Base-by-base conservation (phyloP, 2,797 vertebrate genomes). In the Parauchenoglanis ngamensis region DNA sequence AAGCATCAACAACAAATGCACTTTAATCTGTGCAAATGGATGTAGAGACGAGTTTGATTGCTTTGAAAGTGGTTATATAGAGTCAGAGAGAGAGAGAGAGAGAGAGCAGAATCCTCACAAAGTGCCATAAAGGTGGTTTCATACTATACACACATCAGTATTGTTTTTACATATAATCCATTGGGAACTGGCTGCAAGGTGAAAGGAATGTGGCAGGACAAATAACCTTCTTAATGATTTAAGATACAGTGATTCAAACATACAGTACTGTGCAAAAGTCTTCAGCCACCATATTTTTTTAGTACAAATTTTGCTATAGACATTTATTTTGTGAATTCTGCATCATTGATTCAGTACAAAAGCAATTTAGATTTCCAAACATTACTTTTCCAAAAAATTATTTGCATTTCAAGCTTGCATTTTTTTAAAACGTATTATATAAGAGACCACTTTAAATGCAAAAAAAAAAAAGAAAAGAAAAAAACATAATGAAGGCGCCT, bases 41-140 rank as follows among this genome's bases (percentile, higher is more conserved):
- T 52, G 15, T 40, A 54, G 76, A 31, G 76, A 31, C 8, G 83
- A 35, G 44, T 82, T 80, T 56, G 68, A 85, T n/a, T 85, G 87
- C 57, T 88, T 81, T 85, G 21, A 81, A 81, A 81, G 67, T 12
- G n/a, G 40, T 49, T 59, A 79, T 79, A 72, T 4, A 84, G 49
- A 49, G 49, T 7, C 2, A 49, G 49, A 59, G 31, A 59, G 28
- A 59, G 31, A 59, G 28, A 59, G 75, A 77, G 54, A 15, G 2
- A 49, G 28, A 15, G 28, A 19, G 31, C 12, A 59, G 73, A 84
- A 57, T 57, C 28, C 19, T 1, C 19, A 35, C 2, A n/a, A 54
- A 28, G 46, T 57, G 25, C 25, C 35, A 57, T 63, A 63, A 81
- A 81, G 23, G 23, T 44, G 35, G 12, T 31, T 35, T 31, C 57